Evolutionary conservation across 2,888 invertebrate genomes (phyloP).

Genomic region (Drosophila prolongata): DNA sequence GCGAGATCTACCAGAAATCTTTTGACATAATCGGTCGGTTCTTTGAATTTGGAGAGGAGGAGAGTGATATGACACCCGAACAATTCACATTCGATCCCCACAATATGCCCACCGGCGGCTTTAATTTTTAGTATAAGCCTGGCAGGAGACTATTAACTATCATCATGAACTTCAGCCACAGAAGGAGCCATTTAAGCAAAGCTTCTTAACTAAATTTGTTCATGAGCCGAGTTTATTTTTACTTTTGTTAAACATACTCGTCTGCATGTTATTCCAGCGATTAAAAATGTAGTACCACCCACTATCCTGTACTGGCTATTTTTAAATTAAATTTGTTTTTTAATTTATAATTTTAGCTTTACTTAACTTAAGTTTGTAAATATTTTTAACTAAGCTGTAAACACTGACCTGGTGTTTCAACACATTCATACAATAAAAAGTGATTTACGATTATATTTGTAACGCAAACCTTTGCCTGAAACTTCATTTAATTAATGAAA

Average conservation of each 20-base stretch:
- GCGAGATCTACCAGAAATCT: slow-evolving; percentile 98
- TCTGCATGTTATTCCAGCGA: too few species aligned
- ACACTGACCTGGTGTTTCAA: slow-evolving; percentile 70
- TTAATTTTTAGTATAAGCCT: slow-evolving; percentile 88
- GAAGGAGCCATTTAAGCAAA: too few species aligned
- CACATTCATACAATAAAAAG: slow-evolving; percentile 52
- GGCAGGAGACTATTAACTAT: background rate
- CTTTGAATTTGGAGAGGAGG: slow-evolving; percentile 96
- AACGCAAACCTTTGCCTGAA: slow-evolving; percentile 36
- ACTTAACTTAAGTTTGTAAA: too few species aligned
- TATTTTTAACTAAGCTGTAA: slow-evolving; percentile 23
- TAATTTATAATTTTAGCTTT: too few species aligned
- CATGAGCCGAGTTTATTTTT: slow-evolving; percentile 20
- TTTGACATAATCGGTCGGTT: slow-evolving; percentile 98
- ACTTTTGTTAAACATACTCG: too few species aligned
- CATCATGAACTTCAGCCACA: slow-evolving; percentile 3
- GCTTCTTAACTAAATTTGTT: slow-evolving; percentile 40
- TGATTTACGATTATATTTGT: slow-evolving; percentile 48
- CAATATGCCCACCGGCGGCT: slow-evolving; percentile 90
- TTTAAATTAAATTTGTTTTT: too few species aligned
- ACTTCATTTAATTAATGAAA: slow-evolving; percentile 43
- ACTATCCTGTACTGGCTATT: too few species aligned
- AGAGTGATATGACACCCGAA: slow-evolving; percentile 91
- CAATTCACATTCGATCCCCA: slow-evolving; percentile 91
- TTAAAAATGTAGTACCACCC: too few species aligned